Evolutionary conservation across 2,797 vertebrate genomes (phyloP).

Genomic region (Karalla daura): DNA sequence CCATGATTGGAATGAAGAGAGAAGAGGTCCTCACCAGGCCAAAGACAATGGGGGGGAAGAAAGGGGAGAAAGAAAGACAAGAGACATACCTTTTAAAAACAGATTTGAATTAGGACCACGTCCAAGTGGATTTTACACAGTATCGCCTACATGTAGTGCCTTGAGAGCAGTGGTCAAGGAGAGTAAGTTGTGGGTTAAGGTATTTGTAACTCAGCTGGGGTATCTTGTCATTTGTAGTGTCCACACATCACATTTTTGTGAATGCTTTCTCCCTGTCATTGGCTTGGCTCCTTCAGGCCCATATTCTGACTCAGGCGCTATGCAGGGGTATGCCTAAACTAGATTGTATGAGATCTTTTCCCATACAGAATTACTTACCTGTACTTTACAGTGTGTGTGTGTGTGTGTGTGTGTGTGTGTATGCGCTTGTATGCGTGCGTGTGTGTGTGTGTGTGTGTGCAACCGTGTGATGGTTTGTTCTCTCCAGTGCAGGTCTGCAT

Average conservation of each 20-base stretch:
- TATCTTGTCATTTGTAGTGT: constrained; percentile 65
- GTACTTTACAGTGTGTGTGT: constrained; percentile 43
- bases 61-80: constrained; percentile 30
- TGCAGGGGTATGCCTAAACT: constrained; percentile 75
- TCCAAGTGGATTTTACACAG: constrained; percentile 70
- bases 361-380: constrained; percentile 62
- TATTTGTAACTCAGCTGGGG: constrained; percentile 56
- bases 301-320: constrained; percentile 77
- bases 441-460: constrained; percentile 23
- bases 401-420: constrained; percentile 7
- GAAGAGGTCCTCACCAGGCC: constrained; percentile 64
- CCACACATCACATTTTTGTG: constrained; percentile 53
- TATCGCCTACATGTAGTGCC: constrained; percentile 80
- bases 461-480: constrained; percentile 60
- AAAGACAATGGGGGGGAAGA: constrained; percentile 56
- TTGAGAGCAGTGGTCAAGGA: constrained; percentile 74
- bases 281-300: constrained; percentile 69
- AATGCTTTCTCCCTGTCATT: constrained; percentile 70
- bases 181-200: constrained; percentile 49
- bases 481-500: constrained; percentile 75
- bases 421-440: constrained; percentile 26
- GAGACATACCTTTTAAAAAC: constrained; percentile 36
- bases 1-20: constrained; percentile 60
- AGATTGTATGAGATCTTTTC: constrained; percentile 74
- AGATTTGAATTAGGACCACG: constrained; percentile 60